phyloP scores from a whole-genome alignment of 2,888 invertebrate genomes.

The Heliconius charithonia region DNA sequence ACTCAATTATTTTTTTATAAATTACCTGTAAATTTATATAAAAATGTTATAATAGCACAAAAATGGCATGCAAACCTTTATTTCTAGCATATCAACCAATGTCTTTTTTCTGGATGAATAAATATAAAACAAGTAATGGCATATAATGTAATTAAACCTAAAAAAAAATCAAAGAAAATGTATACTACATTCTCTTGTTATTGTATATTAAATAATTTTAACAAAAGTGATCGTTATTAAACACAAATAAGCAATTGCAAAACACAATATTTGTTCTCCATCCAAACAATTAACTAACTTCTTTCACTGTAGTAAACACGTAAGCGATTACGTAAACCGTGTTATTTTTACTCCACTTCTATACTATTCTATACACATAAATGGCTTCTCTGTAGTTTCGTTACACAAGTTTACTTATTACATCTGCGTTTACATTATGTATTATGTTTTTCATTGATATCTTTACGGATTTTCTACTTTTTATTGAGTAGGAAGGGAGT shows the following conservation, averaged over 20 bases:
- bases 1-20: constrained; percentile 48
- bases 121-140: neutral
- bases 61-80: constrained; percentile 17
- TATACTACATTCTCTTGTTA: no score
- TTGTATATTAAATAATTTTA: no score
- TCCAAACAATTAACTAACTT: neutral
- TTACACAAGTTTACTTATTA: constrained; percentile 10
- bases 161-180: no score
- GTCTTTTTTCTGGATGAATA: constrained; percentile 13
- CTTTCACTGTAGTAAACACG: neutral
- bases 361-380: neutral
- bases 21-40: constrained; percentile 65
- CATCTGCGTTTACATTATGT: neutral
- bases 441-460: no score
- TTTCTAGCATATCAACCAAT: constrained; percentile 25
- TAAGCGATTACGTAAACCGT: constrained; percentile 7
- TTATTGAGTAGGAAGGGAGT: no score
- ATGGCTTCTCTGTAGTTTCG: neutral
- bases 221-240: neutral
- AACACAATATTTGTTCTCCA: neutral
- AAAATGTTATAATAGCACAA: constrained; percentile 16
- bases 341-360: constrained; percentile 11
- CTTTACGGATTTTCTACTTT: no score
- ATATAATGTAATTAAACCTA: neutral
- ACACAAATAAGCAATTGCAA: neutral